Base-by-base conservation (phyloP, 2,797 vertebrate species). In the Betta splendens region DNA sequence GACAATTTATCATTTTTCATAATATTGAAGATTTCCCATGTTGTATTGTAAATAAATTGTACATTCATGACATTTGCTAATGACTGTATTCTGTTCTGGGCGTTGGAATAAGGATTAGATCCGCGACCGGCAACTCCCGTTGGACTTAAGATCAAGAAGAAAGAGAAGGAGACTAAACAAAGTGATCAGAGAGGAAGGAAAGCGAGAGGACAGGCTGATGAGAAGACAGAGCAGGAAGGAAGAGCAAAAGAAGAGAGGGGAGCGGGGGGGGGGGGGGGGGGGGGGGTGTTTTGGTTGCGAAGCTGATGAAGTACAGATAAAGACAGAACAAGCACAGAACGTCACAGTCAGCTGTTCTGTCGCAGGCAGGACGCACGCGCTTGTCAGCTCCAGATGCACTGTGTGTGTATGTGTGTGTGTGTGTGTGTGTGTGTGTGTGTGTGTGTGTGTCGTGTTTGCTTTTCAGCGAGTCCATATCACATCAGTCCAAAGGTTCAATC, bases 241-340 rank as follows among this genome's bases (percentile, higher is more conserved):
- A 17, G 48, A 74, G 52, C 64, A 59, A 60, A 60, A 54, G 21
- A 33, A 15, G 11, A 56, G 43, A 57, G 38, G 47, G 54, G 57
- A 69, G 59, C 45, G 20, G 47, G 33, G 56, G 23, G 28, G 54
- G 44, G 44, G 48, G 65, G 40, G 56, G 44, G 59, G 56, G 21
- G 44, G 55, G 28, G 52, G n/a, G 33, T 53, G 64, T 57, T 59
- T 75, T 78, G 78, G 79, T 81, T 79, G 75, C 56, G 13, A 67
- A 59, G 56, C 66, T 71, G 64, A 59, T 54, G 62, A 65, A 75
- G 64, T 28, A 49, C 37, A 58, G 9, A 58, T 16, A n/a, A 23
- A 31, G 12, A 65, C 44, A 45, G 40, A 15, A 36, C 35, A n/a
- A n/a, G n/a, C n/a, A 29, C 17, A 28, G n/a, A 36, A 56, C 52